Evolutionary conservation across 2,888 invertebrate genomes (phyloP).

Genomic region (Nesidiocoris tenuis): DNA sequence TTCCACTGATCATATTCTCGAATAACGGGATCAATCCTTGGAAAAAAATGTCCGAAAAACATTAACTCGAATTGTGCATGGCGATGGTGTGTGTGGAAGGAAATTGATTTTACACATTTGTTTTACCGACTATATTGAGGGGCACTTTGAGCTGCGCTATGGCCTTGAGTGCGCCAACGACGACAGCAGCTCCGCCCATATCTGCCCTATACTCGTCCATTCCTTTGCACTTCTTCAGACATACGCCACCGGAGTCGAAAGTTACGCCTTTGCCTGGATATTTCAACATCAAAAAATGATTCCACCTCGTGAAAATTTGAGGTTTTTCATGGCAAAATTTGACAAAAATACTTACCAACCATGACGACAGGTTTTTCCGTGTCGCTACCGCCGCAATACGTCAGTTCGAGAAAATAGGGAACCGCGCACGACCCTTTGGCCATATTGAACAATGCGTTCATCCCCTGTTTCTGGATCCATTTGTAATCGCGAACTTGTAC

Average conservation of each 20-base stretch:
- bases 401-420: conserved; percentile 37
- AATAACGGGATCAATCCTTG: conserved; percentile 45
- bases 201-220: conserved; percentile 48
- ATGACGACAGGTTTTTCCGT: conserved; percentile 34
- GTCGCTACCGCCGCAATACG: conserved; percentile 37
- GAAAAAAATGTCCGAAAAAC: background rate
- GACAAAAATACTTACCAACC: conserved; percentile 26
- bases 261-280: conserved; percentile 60
- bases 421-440: conserved; percentile 41
- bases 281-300: too few species aligned
- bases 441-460: conserved; percentile 42
- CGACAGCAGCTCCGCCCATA: conserved; percentile 49
- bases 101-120: background rate
- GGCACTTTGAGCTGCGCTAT: conserved; percentile 46
- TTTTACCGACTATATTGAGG: conserved; percentile 47
- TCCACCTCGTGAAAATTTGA: too few species aligned
- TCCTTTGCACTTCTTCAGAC: conserved; percentile 56
- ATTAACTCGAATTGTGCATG: background rate
- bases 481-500: conserved; percentile 39
- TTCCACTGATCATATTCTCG: conserved; percentile 46
- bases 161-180: conserved; percentile 49
- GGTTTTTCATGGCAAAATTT: background rate
- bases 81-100: background rate
- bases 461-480: conserved; percentile 39
- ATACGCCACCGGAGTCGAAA: conserved; percentile 68